Evolutionary conservation across 1,140 invertebrate genomes (phyloP).

Genomic region (Drosophila micromelanica): DNA sequence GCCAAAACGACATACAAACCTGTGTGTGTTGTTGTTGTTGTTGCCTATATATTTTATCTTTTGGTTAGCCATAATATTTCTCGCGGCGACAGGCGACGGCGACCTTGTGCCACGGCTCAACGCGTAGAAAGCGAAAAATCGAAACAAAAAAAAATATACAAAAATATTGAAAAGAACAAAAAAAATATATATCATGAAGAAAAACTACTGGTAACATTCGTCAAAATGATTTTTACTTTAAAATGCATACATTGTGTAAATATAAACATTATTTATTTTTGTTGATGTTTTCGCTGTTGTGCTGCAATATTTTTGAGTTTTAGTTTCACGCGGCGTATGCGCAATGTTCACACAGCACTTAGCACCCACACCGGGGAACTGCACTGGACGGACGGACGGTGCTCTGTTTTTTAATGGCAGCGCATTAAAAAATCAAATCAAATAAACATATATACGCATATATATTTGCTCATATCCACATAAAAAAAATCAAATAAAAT

Average conservation of each 20-base stretch:
- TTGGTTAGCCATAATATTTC: slow-evolving; percentile 75
- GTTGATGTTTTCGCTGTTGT: neutral
- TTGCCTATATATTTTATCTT: slow-evolving; percentile 67
- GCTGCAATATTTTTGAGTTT: slow-evolving; percentile 16
- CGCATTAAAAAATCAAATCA: slow-evolving; percentile 45
- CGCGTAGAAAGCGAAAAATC: slow-evolving; percentile 71
- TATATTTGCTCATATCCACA: neutral
- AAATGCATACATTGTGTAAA: slow-evolving; percentile 31
- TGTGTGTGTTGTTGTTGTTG: slow-evolving; percentile 12
- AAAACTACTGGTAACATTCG: slow-evolving; percentile 47
- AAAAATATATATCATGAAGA: slow-evolving; percentile 25
- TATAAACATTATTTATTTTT: slow-evolving; percentile 14
- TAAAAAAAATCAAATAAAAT: neutral
- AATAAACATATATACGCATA: slow-evolving; percentile 35
- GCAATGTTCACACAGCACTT: slow-evolving; percentile 7
- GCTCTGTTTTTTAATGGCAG: slow-evolving; percentile 32
- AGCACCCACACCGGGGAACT: neutral
- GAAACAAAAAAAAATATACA: slow-evolving; percentile 15
- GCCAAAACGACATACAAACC: slow-evolving; percentile 13
- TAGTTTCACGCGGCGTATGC: slow-evolving; percentile 33
- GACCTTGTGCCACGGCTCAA: slow-evolving; percentile 72
- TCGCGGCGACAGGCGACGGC: slow-evolving; percentile 70
- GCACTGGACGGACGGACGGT: slow-evolving; percentile 14
- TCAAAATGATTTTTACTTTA: slow-evolving; percentile 40
- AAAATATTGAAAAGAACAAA: slow-evolving; percentile 31